Evolutionary conservation across 1,140 invertebrate species (phyloP).

Genomic region (Apis dorsata): DNA sequence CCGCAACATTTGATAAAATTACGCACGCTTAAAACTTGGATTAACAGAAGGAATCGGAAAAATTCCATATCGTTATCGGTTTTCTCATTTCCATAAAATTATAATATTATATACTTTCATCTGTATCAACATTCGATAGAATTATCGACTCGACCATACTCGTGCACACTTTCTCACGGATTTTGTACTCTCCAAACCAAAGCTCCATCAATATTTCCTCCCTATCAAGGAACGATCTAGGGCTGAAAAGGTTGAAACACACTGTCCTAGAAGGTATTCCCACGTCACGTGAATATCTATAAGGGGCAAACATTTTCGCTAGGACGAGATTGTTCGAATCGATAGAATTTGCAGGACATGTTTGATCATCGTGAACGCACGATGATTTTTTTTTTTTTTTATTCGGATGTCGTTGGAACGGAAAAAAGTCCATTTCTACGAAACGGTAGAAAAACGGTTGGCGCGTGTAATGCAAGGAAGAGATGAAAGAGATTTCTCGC

Average conservation of each 20-base stretch:
- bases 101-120: conserved; percentile 37
- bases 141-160: conserved; percentile 3
- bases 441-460: not conserved
- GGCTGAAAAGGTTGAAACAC: conserved; percentile 8
- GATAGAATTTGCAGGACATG: not conserved
- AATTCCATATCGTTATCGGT: not conserved
- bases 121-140: conserved; percentile 21
- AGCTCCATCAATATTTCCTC: not conserved
- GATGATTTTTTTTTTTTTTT: too few relatives aligned
- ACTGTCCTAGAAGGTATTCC: conserved; percentile 9
- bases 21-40: not conserved
- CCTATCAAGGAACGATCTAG: not conserved
- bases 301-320: not conserved
- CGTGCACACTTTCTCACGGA: not conserved
- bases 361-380: too few relatives aligned
- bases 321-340: not conserved
- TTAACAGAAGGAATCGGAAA: not conserved
- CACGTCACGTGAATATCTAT: not conserved
- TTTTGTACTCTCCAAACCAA: too few relatives aligned
- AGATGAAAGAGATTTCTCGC: too few relatives aligned
- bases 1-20: conserved; percentile 35
- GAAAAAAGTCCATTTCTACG: not conserved
- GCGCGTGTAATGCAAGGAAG: not conserved
- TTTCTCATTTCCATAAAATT: not conserved
- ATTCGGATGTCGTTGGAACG: not conserved